Evolutionary conservation across 2,888 invertebrate genomes (phyloP), one percentile per base, ranked within the genome.

Genomic region (Aproaerema taeniolella): DNA sequence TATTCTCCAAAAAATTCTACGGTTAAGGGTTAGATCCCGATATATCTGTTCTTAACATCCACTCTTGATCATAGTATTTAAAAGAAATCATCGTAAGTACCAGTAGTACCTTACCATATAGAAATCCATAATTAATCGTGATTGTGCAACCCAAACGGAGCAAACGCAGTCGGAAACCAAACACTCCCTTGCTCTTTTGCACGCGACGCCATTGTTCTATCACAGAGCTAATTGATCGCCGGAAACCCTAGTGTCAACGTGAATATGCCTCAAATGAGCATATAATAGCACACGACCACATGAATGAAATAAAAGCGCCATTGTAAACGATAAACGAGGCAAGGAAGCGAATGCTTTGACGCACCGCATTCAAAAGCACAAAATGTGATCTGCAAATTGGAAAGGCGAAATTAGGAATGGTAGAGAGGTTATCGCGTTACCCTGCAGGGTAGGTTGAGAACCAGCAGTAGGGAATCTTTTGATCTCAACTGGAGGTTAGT

Each of bases 191-290:
- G 35, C 35, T 28, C 35, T 35, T n/a, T 35, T 35, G 26, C 35
- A 35, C 35, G 35, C 35, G 35, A 24, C 35, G 28, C 16, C 39
- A 38, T 44, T 41, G 41, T 43, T 38, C 51, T 47, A 50, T 44
- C 50, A 39, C 58, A 52, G 57, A 46, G 78, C 80, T 78, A 80
- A 81, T 80, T 76, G 80, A 69, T 69, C 49, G 44, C 58, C 70
- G 79, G 79, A 78, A 75, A 63, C 58, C 55, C 58, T 52, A 71
- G 78, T 78, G 80, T 79, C 78, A 65, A 71, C 62, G 52, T 66
- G 58, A 72, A 76, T 70, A 57, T 55, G 34, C 42, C 56, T 59
- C 59, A 64, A 65, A 65, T 71, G 67, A 67, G 68, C 72, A 66
- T 66, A 69, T 65, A 70, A 65, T 65, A 52, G 54, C 38, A n/a